Base-by-base conservation (phyloP, 2,888 invertebrate genomes). In the Frankliniella fusca region DNA sequence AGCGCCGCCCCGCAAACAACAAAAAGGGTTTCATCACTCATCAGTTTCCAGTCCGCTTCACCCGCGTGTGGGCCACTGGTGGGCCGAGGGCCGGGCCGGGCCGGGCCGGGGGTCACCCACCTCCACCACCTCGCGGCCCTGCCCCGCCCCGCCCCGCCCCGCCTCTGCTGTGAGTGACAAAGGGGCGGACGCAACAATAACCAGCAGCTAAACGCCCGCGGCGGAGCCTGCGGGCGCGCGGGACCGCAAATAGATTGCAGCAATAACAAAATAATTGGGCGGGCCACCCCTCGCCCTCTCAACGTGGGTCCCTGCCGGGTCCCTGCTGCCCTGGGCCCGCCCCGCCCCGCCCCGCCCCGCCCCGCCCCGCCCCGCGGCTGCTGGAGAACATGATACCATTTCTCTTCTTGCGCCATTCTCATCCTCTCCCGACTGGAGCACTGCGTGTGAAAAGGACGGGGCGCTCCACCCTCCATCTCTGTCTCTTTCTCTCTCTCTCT, bases 241-340 rank as follows among this genome's bases (percentile, higher is more conserved):
- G 23, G 23, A 27, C 27, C 70, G 27, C 9, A 76, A 27, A 76
- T 76, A 76, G 70, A 76, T 76, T 76, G 70, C 70, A 76, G 70
- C 70, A 76, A 27, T 76, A 76, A 76, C 70, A 76, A 76, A 23
- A 76, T 76, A 76, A 76, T 76, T 76, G 70, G 70, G 23, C 70
- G 23, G 27, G 70, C 70, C 23, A 23, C 27, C 27, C 70, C 70
- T 76, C 23, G 70, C 70, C 70, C 38, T 38, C 38, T 38, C 38
- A 38, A 5, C 38, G 38, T 5, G 38, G 38, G 38, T 38, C 38
- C 38, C 38, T 18, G 54, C 54, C 38, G 38, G 38, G 54, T 54
- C 54, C 15, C 12, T 8, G 54, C 20, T n/a, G n/a, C n/a, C n/a
- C n/a, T n/a, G n/a, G n/a, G n/a, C 54, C 54, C 18, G 18, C 54